Evolutionary conservation across 2,888 invertebrate species (phyloP), one percentile per base, ranked within the genome.

Genomic region (Lithophane ornitopus): DNA sequence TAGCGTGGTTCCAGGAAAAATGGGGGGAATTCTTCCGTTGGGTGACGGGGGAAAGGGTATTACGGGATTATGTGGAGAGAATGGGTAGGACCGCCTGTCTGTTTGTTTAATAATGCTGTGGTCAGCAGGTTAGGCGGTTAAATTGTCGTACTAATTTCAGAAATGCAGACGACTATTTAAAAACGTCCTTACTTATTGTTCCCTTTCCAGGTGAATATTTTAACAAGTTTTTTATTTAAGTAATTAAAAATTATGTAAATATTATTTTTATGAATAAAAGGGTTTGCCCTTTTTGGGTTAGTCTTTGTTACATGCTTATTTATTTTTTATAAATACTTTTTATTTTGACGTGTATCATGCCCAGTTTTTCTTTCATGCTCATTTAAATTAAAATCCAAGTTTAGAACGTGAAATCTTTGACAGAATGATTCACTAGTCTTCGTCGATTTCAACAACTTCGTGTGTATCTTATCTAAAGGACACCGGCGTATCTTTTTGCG

Each of bases 401-500:
- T 44, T 61, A 67, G 56, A 69, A 68, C 44, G n/a, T 22, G 46
- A 72, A 54, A 58, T 61, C 68, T 58, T 44, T 52, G 61, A 58
- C 59, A 76, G 70, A 28, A 85, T 76, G 70, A 70, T 81, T 74
- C 61, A 74, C 46, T 41, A 63, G 52, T 54, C 68, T 76, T 63
- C 41, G 75, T 44, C 67, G 68, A 72, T 77, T 77, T 72, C 85
- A 76, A 81, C 81, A 74, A 66, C 59, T 65, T 67, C 72, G 62
- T 76, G 63, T 79, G 75, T 76, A 74, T 62, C 85, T 82, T 85
- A 87, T 88, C 84, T 82, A 85, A 86, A 83, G 72, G 81, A 84
- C 84, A 86, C 84, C 87, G 85, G 81, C 89, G 85, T 91, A 93
- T 92, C 93, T 91, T 91, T 92, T 89, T 91, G 93, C 92, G 91